Evolutionary conservation across 1,140 invertebrate species (phyloP).

Genomic region (Drosophila kikkawai): DNA sequence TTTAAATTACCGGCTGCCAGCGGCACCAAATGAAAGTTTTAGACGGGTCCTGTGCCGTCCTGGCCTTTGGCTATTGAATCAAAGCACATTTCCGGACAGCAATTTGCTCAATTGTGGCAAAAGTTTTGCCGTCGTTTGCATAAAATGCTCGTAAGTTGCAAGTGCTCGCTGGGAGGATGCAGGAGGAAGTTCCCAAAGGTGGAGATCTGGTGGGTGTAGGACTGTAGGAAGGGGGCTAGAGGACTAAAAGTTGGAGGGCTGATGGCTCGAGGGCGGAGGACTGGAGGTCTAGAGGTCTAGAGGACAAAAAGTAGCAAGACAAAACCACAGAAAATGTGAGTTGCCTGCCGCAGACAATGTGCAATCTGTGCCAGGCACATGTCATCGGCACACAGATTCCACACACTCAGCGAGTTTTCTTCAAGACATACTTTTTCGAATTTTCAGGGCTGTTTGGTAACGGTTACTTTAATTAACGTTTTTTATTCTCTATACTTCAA

Average conservation of each 20-base stretch:
- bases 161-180: conserved; percentile 27
- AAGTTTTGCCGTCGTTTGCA: conserved; percentile 65
- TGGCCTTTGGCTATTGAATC: conserved; percentile 67
- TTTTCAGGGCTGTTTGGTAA: too few species aligned
- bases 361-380: conserved; percentile 79
- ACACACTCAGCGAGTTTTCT: neutral
- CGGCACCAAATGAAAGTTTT: conserved; percentile 51
- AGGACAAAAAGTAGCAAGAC: conserved; percentile 30
- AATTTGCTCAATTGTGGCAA: conserved; percentile 77
- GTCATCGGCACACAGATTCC: conserved; percentile 50
- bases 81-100: conserved; percentile 73
- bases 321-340: conserved; percentile 63
- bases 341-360: conserved; percentile 67
- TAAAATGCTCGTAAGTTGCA: conserved; percentile 51
- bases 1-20: conserved; percentile 64
- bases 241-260: neutral
- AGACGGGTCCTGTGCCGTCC: conserved; percentile 29
- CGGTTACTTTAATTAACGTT: too few species aligned
- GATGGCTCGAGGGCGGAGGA: neutral
- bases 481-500: neutral
- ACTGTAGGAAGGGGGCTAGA: neutral
- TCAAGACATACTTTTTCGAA: neutral
- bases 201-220: neutral
- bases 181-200: neutral
- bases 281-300: neutral